Evolutionary conservation across 2,113 vertebrate species (phyloP).

Genomic region (Marmota monax): DNA sequence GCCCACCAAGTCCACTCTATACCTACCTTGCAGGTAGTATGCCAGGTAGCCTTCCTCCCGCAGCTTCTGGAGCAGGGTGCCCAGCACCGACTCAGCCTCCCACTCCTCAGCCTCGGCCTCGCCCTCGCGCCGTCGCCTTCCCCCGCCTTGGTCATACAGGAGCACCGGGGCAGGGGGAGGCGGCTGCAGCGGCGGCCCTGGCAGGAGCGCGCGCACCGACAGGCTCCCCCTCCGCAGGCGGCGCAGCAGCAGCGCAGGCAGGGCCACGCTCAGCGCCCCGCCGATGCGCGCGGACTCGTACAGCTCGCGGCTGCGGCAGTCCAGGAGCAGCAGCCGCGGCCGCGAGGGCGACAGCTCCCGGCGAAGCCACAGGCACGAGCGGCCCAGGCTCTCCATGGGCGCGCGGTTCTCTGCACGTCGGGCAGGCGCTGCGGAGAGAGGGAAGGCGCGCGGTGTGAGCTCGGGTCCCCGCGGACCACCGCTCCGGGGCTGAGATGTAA

Average conservation of each 20-base stretch:
- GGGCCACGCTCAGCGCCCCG: slow-evolving; percentile 84
- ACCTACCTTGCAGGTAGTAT: slow-evolving; percentile 86
- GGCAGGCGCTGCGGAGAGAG: slow-evolving; percentile 65
- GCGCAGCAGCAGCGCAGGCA: slow-evolving; percentile 85
- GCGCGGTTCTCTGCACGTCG: slow-evolving; percentile 34
- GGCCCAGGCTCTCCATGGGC: slow-evolving; percentile 84
- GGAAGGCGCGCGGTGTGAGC: slow-evolving; percentile 5
- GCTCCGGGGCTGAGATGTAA: background rate
- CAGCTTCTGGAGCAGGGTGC: slow-evolving; percentile 83
- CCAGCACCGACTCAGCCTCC: slow-evolving; percentile 82
- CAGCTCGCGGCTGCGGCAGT: slow-evolving; percentile 85
- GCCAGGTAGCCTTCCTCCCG: slow-evolving; percentile 85
- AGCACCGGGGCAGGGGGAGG: slow-evolving; percentile 74
- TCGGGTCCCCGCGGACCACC: background rate
- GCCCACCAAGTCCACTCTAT: background rate
- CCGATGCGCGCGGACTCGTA: slow-evolving; percentile 85
- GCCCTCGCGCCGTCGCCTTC: slow-evolving; percentile 49
- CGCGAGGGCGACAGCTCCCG: slow-evolving; percentile 80
- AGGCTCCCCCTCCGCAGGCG: slow-evolving; percentile 84
- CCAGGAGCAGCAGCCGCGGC: slow-evolving; percentile 81
- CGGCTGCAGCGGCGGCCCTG: slow-evolving; percentile 76
- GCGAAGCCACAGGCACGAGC: slow-evolving; percentile 84
- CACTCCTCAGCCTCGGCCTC: slow-evolving; percentile 73
- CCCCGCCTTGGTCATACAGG: slow-evolving; percentile 84
- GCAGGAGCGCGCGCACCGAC: slow-evolving; percentile 82